Evolutionary conservation across 2,797 vertebrate species (phyloP), one percentile per base, ranked within the genome.

Genomic region (Linurgus olivaceus): DNA sequence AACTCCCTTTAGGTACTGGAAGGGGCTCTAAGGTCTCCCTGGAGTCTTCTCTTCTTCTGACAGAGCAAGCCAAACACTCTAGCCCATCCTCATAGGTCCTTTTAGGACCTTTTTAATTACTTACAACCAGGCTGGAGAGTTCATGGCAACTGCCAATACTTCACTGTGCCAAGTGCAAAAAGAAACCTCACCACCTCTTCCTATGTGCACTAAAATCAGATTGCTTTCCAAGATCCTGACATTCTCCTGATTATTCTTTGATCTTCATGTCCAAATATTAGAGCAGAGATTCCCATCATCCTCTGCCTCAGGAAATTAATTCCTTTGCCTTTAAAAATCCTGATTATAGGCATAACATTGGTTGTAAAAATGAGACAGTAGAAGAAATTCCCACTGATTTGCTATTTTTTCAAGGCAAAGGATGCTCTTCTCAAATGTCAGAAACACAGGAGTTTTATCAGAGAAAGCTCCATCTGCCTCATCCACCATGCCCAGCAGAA

Each of bases 371-470:
- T 68, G 77, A 93, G 35, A 91, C 67, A 31, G 15, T 14, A 20
- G 48, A 75, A 77, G 23, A 85, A n/a, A 86, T 65, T 86, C 25
- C 77, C 16, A 4, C 26, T 79, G 84, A 82, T 94, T 94, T 33
- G 8, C 73, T 93, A 35, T 68, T 85, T 95, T 96, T 95, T 91
- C 79, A 95, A 80, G 62, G 51, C 73, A 90, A 93, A 86, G 81
- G 45, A 85, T 52, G 72, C 35, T 85, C 71, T 96, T 83, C 17
- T 86, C 29, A 75, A 83, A 83, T 47, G 28, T 25, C 76, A 80
- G 77, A 79, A 89, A 81, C n/a, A 75, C 7, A 8, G 31, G 8
- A 75, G 12, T 45, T 58, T 92, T 23, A 86, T 52, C 33, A 50
- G 82, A 94, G 75, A 88, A 85, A 61, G 51, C 35, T 72, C 50